Percentiles rank a stretch among this genome's conserved stretches.
phyloP scores from a whole-genome alignment of 2,888 invertebrate species.

The Watsonalla cultraria region DNA sequence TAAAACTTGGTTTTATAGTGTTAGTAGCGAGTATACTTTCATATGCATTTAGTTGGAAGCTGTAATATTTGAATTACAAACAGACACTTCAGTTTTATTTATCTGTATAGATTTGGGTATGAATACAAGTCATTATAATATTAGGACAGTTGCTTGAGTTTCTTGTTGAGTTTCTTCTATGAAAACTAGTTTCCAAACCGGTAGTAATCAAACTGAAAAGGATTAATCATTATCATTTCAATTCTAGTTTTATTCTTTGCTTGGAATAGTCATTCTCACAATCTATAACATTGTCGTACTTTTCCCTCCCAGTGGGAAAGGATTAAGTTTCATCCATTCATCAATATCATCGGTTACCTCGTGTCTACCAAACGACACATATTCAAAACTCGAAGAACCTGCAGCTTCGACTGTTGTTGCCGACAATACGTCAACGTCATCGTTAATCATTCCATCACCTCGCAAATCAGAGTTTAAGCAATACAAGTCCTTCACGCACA shows the following conservation, averaged over 20 bases:
- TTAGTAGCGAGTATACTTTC: too few species aligned
- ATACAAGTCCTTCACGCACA: slow-evolving; percentile 14
- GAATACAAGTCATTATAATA: too few species aligned
- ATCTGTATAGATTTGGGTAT: too few species aligned
- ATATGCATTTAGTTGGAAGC: too few species aligned
- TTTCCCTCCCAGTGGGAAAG: not conserved
- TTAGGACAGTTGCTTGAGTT: too few species aligned
- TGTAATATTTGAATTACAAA: too few species aligned
- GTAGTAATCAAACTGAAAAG: too few species aligned
- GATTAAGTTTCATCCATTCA: not conserved
- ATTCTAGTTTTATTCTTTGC: not conserved
- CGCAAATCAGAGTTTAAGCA: slow-evolving; percentile 34
- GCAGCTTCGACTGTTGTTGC: slow-evolving; percentile 12
- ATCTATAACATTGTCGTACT: not conserved
- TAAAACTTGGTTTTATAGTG: too few species aligned
- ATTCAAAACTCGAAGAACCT: slow-evolving; percentile 7
- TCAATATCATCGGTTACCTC: not conserved
- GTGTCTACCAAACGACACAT: not conserved
- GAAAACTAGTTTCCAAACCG: too few species aligned
- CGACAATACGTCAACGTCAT: slow-evolving; percentile 40
- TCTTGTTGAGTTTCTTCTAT: too few species aligned
- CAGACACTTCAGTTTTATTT: too few species aligned
- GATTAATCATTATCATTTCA: too few species aligned
- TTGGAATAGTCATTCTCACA: not conserved
- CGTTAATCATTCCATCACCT: slow-evolving; percentile 46